Evolutionary conservation across 2,888 invertebrate species (phyloP), one percentile per base, ranked within the genome.

Genomic region (Endomychus coccineus): DNA sequence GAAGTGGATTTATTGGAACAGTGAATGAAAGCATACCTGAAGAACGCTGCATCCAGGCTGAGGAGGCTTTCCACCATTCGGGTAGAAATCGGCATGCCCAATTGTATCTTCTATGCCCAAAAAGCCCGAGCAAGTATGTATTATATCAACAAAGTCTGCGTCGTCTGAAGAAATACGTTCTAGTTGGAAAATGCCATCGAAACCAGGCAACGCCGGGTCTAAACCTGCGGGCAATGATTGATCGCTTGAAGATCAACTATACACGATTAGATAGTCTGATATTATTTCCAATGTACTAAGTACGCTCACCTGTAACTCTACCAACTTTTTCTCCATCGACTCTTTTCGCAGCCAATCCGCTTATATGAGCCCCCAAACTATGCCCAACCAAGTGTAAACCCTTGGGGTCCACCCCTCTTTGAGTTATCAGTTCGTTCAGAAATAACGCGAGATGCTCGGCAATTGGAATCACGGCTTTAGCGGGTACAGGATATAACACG

Each of bases 151-250:
- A 52, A 79, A 82, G 2, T 66, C 56, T 0, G 80, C 83, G 51
- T 83, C 82, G 1, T 66, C 60, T 1, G 71, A 56, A 54, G 80
- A 80, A 31, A 83, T 55, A 24, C 73, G 66, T 22, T 70, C 64
- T 17, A 56, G 51, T 43, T 66, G 51, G 2, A 73, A 63, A 2
- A 73, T 64, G 7, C 25, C 9, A 9, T 34, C 39, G 52, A 81
- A 83, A 1, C 80, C 62, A 0, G 83, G 83, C 62, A 80, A 68
- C 0, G 83, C 83, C 0, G 83, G 83, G 64, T 83, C 83, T 16
- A 78, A 50, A 0, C 78, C 80, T 1, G 78, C 4, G 25, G 11
- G 3, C 4, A 31, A 15, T 22, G 2, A 22, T 10, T 3, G n/a
- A 5, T 19, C 19, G 7, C 7, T 5, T 19, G 19, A 19, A 19